Percentiles rank a stretch among this genome's conserved stretches.
These are phyloP conservation scores for Aphelocoma coerulescens DNA, from an alignment of 2,113 vertebrate species.

Conservation along the genomic window DNA sequence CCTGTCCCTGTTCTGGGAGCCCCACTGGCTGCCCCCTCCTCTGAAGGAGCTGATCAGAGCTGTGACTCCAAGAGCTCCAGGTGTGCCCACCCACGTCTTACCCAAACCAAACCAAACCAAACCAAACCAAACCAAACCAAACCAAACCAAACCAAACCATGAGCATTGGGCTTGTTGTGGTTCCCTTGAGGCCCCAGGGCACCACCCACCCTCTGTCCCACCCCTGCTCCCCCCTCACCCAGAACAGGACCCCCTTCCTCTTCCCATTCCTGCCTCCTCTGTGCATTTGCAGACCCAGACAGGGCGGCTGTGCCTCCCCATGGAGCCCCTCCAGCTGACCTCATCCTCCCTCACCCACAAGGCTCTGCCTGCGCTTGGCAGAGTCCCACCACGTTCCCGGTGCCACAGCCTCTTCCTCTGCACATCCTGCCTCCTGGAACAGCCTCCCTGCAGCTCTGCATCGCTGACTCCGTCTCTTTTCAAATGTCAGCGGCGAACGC, in stretches of 20 bases:
- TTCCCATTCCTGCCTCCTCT: neutral
- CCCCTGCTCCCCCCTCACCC: neutral
- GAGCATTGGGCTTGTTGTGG: accelerated
- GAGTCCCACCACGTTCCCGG: neutral
- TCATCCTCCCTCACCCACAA: neutral
- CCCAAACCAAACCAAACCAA: neutral
- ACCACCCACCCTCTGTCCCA: neutral
- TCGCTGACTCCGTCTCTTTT: neutral
- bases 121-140: neutral
- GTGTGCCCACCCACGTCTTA: neutral
- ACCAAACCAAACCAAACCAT: neutral
- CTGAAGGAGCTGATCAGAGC: neutral
- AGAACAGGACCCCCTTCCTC: neutral
- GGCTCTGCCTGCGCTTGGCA: neutral
- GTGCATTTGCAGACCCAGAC: neutral
- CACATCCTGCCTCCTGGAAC: neutral
- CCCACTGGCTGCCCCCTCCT: neutral
- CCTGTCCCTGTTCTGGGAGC: neutral
- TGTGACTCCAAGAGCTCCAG: neutral
- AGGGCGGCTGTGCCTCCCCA: neutral
- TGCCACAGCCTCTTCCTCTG: neutral
- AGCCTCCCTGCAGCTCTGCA: neutral
- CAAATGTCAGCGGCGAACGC: neutral
- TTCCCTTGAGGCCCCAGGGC: neutral
- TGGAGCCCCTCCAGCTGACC: slow-evolving; percentile 8